Evolutionary conservation across 2,888 invertebrate species (phyloP).

Genomic region (Bimastos eiseni): DNA sequence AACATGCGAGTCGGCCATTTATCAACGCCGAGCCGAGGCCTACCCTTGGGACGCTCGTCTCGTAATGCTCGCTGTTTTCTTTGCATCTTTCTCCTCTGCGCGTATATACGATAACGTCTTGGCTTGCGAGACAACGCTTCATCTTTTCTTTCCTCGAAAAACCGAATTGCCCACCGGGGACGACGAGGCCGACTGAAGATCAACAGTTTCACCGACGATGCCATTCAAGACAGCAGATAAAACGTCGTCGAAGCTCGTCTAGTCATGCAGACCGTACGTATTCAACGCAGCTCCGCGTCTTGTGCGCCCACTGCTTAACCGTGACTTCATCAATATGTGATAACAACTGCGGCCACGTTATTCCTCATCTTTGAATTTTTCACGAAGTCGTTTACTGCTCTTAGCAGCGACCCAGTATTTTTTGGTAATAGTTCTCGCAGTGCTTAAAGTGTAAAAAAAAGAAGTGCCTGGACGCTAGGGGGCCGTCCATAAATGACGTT

Average conservation of each 20-base stretch:
- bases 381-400: neutral
- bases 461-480: no score
- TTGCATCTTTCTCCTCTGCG: neutral
- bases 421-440: neutral
- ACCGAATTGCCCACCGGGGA: neutral
- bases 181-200: neutral
- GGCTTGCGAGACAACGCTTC: conserved; percentile 3
- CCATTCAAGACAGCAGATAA: neutral
- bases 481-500: no score
- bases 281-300: neutral
- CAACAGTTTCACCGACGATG: neutral
- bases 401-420: neutral
- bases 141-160: neutral
- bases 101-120: neutral
- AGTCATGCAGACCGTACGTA: neutral
- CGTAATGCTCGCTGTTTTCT: neutral
- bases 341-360: neutral
- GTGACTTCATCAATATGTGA: neutral
- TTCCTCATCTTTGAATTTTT: neutral
- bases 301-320: neutral
- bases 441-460: no score
- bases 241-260: neutral
- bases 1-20: neutral
- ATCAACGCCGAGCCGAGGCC: neutral
- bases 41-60: neutral